Percentiles rank a stretch among this genome's conserved stretches.
Evolutionary conservation across 2,797 vertebrate genomes (phyloP).

Genomic region (Melanotaenia nigrans): DNA sequence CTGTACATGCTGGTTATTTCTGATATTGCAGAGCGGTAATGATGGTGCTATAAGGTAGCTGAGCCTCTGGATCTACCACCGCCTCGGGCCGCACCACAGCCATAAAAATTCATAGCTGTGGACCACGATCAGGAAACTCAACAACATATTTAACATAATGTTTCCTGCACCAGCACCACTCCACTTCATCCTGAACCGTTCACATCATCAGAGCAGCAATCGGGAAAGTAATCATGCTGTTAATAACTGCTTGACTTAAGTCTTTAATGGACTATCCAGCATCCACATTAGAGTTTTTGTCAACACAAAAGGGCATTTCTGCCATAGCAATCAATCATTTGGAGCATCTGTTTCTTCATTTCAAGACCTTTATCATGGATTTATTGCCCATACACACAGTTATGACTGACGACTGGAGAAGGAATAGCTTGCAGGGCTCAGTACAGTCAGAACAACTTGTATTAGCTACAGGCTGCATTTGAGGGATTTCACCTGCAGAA

Average conservation of each 20-base stretch:
- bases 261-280: slow-evolving; percentile 57
- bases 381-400: slow-evolving; percentile 53
- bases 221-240: slow-evolving; percentile 39
- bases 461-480: slow-evolving; percentile 40
- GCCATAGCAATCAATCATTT: slow-evolving; percentile 58
- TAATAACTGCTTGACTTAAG: slow-evolving; percentile 59
- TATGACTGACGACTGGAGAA: slow-evolving; percentile 68
- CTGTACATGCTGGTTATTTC: slow-evolving; percentile 45
- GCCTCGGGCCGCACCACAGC: slow-evolving; percentile 54
- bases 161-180: slow-evolving; percentile 46
- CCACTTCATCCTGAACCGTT: slow-evolving; percentile 30
- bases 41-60: slow-evolving; percentile 57
- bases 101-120: slow-evolving; percentile 78
- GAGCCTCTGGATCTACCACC: slow-evolving; percentile 41
- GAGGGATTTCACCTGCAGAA: slow-evolving; percentile 55
- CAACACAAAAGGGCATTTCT: slow-evolving; percentile 61
- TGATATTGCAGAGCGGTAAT: slow-evolving; percentile 65
- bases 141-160: slow-evolving; percentile 69
- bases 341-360: slow-evolving; percentile 52
- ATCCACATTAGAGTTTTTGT: slow-evolving; percentile 48
- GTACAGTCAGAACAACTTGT: slow-evolving; percentile 51
- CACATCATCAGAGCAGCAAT: slow-evolving; percentile 33
- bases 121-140: slow-evolving; percentile 58
- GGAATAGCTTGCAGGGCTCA: slow-evolving; percentile 34
- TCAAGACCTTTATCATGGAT: slow-evolving; percentile 66